Evolutionary conservation across 1,140 invertebrate species (phyloP), one percentile per base, ranked within the genome.

Genomic region (Saxidomus purpurata): DNA sequence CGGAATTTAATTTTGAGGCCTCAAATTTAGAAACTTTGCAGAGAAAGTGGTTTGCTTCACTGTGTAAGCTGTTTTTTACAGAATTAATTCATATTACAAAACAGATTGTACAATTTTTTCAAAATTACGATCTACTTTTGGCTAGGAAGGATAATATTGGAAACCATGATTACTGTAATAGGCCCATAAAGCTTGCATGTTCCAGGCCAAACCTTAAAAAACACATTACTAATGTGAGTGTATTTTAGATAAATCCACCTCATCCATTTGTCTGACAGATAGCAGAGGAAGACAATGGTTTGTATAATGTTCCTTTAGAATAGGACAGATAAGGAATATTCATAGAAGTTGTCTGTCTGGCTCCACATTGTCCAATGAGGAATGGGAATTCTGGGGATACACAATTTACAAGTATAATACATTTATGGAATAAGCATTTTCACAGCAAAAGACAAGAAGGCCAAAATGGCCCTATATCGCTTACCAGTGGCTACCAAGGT

Each of bases 291-390:
- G 67, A 71, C 67, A 71, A 71, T 71, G 67, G 67, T 71, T 71
- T 71, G 67, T 71, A 19, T 71, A 71, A 71, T 71, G 34, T 71
- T 38, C 67, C 36, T 71, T 28, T 71, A 71, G 22, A 38, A 71
- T 40, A 38, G 67, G 38, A 71, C 38, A 71, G 34, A 71, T 71
- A 71, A 71, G 2, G 43, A 38, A 71, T 71, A 71, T 71, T 71
- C 67, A 71, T 71, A 38, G 34, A 38, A 71, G 38, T 2, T 38
- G 34, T 71, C 31, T 71, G 67, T 71, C 36, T 38, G 67, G 67
- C 67, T 71, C 67, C 67, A 38, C 9, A 36, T n/a, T 71, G 67
- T 71, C 67, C 67, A 71, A n/a, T 36, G 67, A 71, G 8, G 15
- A 22, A 71, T 71, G 36, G 67, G 67, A 13, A 71, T 38, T 71